These are phyloP conservation scores for Drepana falcataria DNA, from an alignment of 2,888 invertebrate species.

Conservation along the genomic window DNA sequence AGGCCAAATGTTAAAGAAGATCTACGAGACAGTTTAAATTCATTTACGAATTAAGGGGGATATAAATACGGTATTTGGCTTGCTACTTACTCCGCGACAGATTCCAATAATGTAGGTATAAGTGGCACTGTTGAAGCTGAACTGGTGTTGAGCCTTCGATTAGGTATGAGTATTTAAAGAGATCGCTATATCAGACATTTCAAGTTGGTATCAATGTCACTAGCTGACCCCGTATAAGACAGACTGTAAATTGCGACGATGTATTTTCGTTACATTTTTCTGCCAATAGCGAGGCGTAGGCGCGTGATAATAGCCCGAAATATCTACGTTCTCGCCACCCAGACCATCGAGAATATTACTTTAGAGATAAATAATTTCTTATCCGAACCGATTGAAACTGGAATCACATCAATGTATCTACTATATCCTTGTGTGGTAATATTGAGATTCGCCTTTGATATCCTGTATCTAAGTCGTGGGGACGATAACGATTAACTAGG, in stretches of 20 bases:
- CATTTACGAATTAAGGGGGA: constrained; percentile 18
- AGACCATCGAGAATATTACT: constrained; percentile 55
- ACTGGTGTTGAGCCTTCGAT: too few relatives aligned
- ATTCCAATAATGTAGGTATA: not conserved
- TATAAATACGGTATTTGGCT: constrained; percentile 13
- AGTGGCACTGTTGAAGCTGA: too few relatives aligned
- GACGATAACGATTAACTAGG: too few relatives aligned
- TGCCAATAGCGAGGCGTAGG: constrained; percentile 66
- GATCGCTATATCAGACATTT: constrained; percentile 14
- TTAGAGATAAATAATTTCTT: constrained; percentile 50
- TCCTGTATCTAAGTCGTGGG: too few relatives aligned
- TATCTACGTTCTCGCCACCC: constrained; percentile 63
- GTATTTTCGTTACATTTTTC: constrained; percentile 68
- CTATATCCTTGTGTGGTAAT: not conserved
- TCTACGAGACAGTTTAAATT: constrained; percentile 31
- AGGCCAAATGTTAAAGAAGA: constrained; percentile 38
- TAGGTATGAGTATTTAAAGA: not conserved
- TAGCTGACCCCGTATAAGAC: constrained; percentile 43
- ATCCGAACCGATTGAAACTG: constrained; percentile 22
- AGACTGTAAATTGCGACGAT: constrained; percentile 51
- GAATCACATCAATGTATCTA: constrained; percentile 7
- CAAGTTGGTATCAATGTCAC: constrained; percentile 45
- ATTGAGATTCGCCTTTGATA: not conserved
- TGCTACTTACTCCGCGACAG: not conserved
- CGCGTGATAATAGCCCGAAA: constrained; percentile 67